A percentile compares a stretch with the other conserved stretches of the same genome.
Conservation (phyloP, 2,113 vertebrate species). For the Recurvirostra avosetta region DNA sequence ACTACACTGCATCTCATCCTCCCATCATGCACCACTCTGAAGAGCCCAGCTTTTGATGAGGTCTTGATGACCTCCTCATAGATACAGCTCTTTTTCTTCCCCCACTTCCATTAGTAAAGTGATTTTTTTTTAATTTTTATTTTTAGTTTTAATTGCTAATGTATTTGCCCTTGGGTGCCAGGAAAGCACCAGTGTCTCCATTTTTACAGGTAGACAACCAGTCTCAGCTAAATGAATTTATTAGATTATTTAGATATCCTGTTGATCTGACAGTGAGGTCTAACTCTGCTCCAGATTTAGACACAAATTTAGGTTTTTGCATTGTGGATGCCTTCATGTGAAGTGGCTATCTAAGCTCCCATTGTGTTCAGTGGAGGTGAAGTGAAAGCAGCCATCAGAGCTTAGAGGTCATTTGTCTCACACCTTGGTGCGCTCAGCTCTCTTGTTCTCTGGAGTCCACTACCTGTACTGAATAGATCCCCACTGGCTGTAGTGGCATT, state of each 20-base stretch:
- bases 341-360: neutral
- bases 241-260: neutral
- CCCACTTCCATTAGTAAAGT: neutral
- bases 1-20: neutral
- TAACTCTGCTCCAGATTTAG: neutral
- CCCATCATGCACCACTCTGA: neutral
- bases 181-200: neutral
- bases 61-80: neutral
- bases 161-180: neutral
- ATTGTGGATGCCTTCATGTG: neutral
- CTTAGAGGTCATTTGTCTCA: neutral
- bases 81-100: neutral
- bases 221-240: neutral
- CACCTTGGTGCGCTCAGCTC: rapidly evolving
- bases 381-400: neutral
- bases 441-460: neutral
- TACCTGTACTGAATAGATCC: neutral
- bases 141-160: neutral
- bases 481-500: neutral
- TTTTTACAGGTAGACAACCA: neutral
- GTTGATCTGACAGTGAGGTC: neutral
- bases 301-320: neutral
- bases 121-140: neutral
- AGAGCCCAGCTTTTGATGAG: neutral
- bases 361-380: neutral